Evolutionary conservation across 2,888 invertebrate genomes (phyloP).

Genomic region (Yponomeuta plumbellus): DNA sequence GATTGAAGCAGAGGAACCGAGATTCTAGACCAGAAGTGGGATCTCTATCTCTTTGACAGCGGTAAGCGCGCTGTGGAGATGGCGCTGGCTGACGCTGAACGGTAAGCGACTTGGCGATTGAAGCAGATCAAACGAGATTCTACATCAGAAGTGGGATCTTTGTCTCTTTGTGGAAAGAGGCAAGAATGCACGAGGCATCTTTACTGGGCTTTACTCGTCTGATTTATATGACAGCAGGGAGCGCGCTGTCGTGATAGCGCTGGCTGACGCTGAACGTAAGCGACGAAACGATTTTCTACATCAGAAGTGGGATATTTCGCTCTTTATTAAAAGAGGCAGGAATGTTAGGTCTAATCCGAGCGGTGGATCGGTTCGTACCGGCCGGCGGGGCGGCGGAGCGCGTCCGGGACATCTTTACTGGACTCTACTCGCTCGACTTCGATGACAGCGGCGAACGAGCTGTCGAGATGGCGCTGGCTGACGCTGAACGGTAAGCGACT

Average conservation of each 20-base stretch:
- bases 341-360: slow-evolving; percentile 26
- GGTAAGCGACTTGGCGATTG: no score
- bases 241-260: slow-evolving; percentile 85
- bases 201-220: slow-evolving; percentile 93
- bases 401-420: slow-evolving; percentile 90
- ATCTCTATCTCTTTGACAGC: slow-evolving; percentile 89
- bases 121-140: no score
- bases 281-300: no score
- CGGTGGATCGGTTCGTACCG: slow-evolving; percentile 83
- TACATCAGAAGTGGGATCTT: no score
- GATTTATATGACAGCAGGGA: slow-evolving; percentile 90
- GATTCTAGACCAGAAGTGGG: slow-evolving; percentile 89
- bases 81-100: slow-evolving; percentile 86
- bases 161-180: slow-evolving; percentile 79
- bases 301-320: slow-evolving; percentile 83
- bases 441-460: slow-evolving; percentile 87
- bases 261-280: slow-evolving; percentile 86
- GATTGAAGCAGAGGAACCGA: no score
- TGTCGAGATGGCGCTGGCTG: slow-evolving; percentile 85
- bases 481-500: slow-evolving; percentile 87
- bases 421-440: slow-evolving; percentile 92
- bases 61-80: slow-evolving; percentile 76
- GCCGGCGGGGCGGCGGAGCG: slow-evolving; percentile 75
- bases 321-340: slow-evolving; percentile 70
- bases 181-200: no score